Base-by-base conservation (phyloP, 1,140 invertebrate genomes). In the Macrotrachela quadricornifera region DNA sequence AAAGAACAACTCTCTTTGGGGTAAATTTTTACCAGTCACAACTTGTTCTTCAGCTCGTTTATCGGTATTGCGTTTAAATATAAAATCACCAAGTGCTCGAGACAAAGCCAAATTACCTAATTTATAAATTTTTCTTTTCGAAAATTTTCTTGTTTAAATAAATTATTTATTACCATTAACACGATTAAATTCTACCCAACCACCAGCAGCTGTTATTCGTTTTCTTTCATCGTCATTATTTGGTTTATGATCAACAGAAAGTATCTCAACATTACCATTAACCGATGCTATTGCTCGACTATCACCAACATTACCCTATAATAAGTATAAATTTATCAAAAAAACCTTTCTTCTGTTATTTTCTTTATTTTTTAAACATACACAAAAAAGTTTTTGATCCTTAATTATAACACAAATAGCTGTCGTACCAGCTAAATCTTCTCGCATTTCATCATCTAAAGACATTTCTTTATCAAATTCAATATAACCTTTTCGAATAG, bases 181-280 rank as follows among this genome's bases (percentile, higher is more conserved):
- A 64, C 91, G 74, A 70, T 95, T 92, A 59, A 85, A 82, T 67
- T 95, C 85, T 9, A 97, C 90, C 79, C 82, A 95, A 39, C 92
- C 91, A 37, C 92, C 92, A 6, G 84, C 83, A 46, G 79, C 65
- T 53, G 79, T 95, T 43, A 71, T 71, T 58, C 92, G 72, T 56
- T 80, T 77, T 10, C 79, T 75, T 72, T 97, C 91, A 13, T 73
- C 71, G 59, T 83, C 79, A 63, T 90, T 81, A 58, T 79, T 82
- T 9, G 90, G 91, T 68, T 96, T 97, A 68, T 96, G 91, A 67
- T 96, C 91, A 59, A 77, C 75, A 15, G 85, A 92, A 15, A 85
- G 62, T 10, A 76, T 71, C n/a, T 80, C 76, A 12, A 69, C 71
- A 40, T 60, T 56, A 14, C 85, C 85, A 56, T 73, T 72, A 14